Conservation (phyloP, 2,797 vertebrate species). For the Lemur catta region DNA sequence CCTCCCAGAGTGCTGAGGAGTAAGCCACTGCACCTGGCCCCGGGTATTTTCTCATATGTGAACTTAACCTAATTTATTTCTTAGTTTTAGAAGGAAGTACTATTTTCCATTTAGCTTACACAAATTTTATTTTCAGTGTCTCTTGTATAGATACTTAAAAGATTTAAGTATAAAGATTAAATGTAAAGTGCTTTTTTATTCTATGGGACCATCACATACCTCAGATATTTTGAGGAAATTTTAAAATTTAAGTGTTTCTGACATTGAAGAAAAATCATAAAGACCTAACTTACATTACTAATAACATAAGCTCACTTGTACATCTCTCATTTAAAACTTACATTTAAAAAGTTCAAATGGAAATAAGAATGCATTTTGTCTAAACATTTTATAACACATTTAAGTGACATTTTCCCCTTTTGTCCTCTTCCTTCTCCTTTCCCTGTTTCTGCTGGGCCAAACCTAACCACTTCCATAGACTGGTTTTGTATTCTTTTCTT, state of each 20-base stretch:
- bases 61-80: neutral
- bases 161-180: neutral
- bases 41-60: neutral
- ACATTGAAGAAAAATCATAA: neutral
- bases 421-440: neutral
- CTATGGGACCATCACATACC: neutral
- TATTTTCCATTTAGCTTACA: neutral
- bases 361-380: conserved; percentile 5
- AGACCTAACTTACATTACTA: neutral
- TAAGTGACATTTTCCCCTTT: neutral
- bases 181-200: neutral
- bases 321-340: conserved; percentile 18
- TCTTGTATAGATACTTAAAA: conserved; percentile 23
- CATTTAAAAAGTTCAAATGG: neutral
- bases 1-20: no score
- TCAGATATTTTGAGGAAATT: conserved; percentile 30
- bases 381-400: neutral
- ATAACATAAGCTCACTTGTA: neutral
- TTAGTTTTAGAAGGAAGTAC: neutral
- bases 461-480: neutral
- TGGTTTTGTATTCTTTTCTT: neutral
- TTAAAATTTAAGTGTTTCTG: neutral
- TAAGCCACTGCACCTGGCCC: no score
- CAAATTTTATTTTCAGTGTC: neutral
- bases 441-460: neutral